phyloP scores from a whole-genome alignment of 2,888 invertebrate genomes.

The Trachelus iudaicus region DNA sequence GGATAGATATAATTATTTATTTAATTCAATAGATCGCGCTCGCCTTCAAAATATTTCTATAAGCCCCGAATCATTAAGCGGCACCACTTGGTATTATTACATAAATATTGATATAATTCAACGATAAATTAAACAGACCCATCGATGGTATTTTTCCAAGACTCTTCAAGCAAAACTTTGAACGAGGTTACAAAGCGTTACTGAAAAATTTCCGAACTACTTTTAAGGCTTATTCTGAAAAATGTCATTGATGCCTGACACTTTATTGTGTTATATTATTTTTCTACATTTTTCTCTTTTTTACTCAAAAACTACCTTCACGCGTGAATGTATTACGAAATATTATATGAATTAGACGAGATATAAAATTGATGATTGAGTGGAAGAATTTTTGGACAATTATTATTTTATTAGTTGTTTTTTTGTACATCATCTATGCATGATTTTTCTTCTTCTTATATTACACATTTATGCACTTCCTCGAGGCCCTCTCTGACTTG shows the following conservation, averaged over 20 bases:
- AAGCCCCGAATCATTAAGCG: not conserved
- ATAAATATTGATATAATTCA: not conserved
- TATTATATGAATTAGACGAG: not conserved
- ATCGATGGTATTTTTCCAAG: not conserved
- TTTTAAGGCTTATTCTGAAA: not conserved
- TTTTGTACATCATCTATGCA: not conserved
- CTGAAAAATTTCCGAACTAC: not conserved
- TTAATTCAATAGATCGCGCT: no score
- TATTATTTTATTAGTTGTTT: not conserved
- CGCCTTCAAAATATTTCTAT: not conserved
- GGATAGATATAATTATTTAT: no score
- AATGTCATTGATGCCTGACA: not conserved
- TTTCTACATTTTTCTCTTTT: not conserved
- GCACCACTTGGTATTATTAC: not conserved
- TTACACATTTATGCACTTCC: not conserved
- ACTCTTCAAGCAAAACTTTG: not conserved
- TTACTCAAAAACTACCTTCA: not conserved
- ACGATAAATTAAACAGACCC: not conserved
- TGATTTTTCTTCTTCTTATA: not conserved
- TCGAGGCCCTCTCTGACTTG: not conserved
- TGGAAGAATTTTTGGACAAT: not conserved
- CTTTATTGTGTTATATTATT: not conserved
- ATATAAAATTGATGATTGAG: not conserved
- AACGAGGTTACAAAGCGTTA: not conserved
- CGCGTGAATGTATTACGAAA: not conserved